Percentiles rank a stretch among this genome's conserved stretches.
Evolutionary conservation across 2,113 vertebrate species (phyloP).

Genomic region (Psittacula cyanocephala): DNA sequence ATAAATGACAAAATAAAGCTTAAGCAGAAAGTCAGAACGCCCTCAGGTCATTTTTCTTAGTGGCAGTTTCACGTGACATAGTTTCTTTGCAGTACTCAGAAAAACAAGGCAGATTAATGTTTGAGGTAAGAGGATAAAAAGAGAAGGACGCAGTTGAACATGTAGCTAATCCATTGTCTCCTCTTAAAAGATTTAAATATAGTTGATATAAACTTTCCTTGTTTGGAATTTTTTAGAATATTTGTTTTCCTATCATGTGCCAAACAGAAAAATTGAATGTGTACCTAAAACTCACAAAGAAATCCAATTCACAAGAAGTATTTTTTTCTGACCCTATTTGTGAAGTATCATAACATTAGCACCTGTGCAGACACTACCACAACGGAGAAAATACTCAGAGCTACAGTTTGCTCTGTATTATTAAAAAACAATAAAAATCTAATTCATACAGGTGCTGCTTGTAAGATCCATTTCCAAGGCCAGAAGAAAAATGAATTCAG

Average conservation of each 20-base stretch:
- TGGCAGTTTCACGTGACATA: background rate
- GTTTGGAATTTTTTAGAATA: background rate
- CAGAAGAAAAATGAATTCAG: background rate
- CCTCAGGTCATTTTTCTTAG: conserved; percentile 69
- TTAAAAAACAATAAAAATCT: background rate
- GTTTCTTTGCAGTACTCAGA: background rate
- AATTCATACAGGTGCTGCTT: background rate
- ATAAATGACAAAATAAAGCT: conserved; percentile 84
- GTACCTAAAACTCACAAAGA: background rate
- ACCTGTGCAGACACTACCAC: background rate
- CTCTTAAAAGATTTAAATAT: background rate
- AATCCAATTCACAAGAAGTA: background rate
- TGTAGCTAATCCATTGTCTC: background rate
- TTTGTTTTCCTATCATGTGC: background rate
- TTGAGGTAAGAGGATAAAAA: background rate
- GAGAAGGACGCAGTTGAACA: background rate
- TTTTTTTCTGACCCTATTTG: background rate
- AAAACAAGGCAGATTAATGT: conserved; percentile 21
- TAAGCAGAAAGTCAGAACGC: conserved; percentile 75
- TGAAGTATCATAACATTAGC: background rate
- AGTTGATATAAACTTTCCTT: background rate
- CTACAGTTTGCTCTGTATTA: background rate
- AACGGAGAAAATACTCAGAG: background rate
- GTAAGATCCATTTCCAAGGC: background rate
- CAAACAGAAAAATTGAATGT: background rate